These are phyloP conservation scores for Bubo blakistoni DNA, from an alignment of 2,113 vertebrate genomes.

Conservation along the genomic window DNA sequence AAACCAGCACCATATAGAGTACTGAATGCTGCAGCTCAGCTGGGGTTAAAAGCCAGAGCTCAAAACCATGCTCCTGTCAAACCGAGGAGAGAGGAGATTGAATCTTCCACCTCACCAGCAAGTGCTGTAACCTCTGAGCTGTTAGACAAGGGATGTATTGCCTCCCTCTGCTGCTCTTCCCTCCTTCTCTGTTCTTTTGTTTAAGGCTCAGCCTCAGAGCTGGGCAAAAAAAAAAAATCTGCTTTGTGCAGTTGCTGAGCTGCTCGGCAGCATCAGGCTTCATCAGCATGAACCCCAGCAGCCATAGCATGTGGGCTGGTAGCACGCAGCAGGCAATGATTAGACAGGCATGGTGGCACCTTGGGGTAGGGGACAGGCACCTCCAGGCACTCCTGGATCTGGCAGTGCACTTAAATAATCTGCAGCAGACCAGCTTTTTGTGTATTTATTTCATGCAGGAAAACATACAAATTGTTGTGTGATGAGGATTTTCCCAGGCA, in stretches of 20 bases:
- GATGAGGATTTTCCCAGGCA: background rate
- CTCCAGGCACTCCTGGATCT: background rate
- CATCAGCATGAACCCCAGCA: background rate
- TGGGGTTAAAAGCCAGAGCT: background rate
- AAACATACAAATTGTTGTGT: too few relatives aligned
- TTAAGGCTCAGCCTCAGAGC: background rate
- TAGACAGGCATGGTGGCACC: background rate
- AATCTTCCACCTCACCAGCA: background rate
- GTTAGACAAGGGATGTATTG: background rate
- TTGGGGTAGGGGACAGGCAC: background rate
- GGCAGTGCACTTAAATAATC: background rate
- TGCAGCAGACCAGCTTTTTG: background rate
- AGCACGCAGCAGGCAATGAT: background rate
- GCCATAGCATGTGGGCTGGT: rapidly evolving
- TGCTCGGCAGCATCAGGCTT: background rate
- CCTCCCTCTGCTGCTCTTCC: background rate
- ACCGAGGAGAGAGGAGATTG: background rate
- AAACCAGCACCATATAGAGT: background rate
- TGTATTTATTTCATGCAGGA: background rate
- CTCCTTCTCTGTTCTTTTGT: background rate
- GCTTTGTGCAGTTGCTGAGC: background rate
- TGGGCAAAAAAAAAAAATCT: background rate
- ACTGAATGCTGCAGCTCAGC: background rate
- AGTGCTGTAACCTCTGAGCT: background rate
- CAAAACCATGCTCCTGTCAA: background rate